phyloP scores from a whole-genome alignment of 2,888 invertebrate genomes.

The Marasmarcha lunaedactyla region DNA sequence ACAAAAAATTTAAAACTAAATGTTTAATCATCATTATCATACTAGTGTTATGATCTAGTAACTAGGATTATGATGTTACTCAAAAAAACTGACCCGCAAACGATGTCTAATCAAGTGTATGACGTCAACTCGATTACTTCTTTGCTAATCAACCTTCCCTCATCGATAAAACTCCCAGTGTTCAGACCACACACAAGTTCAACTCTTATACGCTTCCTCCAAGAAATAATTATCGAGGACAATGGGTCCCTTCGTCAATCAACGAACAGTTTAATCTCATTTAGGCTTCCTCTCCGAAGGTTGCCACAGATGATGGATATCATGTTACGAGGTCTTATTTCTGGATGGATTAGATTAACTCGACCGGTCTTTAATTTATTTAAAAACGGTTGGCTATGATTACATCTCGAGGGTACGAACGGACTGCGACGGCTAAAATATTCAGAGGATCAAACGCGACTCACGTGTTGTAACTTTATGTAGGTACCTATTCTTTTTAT shows the following conservation, averaged over 20 bases:
- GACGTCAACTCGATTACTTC: background rate
- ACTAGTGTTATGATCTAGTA: too few relatives aligned
- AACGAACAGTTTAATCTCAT: conserved; percentile 57
- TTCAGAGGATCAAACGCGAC: conserved; percentile 4
- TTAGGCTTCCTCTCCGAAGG: conserved; percentile 47
- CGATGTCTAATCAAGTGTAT: too few relatives aligned
- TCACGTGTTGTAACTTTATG: too few relatives aligned
- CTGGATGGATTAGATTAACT: background rate
- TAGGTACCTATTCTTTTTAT: too few relatives aligned
- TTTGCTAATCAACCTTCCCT: background rate
- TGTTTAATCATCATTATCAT: too few relatives aligned
- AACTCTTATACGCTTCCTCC: conserved; percentile 46
- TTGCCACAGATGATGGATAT: conserved; percentile 28
- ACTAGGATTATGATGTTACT: too few relatives aligned
- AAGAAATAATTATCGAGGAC: conserved; percentile 50
- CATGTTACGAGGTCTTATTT: conserved; percentile 19
- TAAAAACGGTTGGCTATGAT: background rate
- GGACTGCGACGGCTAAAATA: background rate
- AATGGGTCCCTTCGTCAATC: conserved; percentile 59
- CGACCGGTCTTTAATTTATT: too few relatives aligned
- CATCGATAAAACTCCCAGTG: background rate
- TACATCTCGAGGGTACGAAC: background rate
- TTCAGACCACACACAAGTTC: conserved; percentile 6
- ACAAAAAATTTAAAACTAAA: too few relatives aligned
- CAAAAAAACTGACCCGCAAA: too few relatives aligned